Evolutionary conservation across 2,888 invertebrate genomes (phyloP).

Genomic region (Drosophila dives): DNA sequence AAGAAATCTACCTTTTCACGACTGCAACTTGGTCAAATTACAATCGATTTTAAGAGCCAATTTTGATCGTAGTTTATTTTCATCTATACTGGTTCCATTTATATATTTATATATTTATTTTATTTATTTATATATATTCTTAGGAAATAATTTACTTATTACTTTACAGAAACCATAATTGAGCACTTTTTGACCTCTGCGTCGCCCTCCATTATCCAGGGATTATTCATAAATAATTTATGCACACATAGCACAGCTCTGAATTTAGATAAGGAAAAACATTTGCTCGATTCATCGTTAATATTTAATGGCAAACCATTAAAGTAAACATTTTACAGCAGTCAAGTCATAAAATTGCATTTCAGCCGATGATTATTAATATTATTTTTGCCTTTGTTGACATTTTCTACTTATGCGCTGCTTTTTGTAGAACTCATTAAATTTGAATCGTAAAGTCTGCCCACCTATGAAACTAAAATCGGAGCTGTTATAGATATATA

Average conservation of each 20-base stretch:
- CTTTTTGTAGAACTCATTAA: slow-evolving; percentile 34
- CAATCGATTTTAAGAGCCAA: neutral
- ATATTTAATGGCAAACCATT: slow-evolving; percentile 21
- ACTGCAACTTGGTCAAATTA: neutral
- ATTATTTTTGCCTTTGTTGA: slow-evolving; percentile 3
- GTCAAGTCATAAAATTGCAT: slow-evolving; percentile 38
- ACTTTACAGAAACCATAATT: neutral
- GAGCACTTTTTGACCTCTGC: neutral
- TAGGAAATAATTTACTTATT: neutral
- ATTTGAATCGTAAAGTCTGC: slow-evolving; percentile 30
- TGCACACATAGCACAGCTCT: neutral
- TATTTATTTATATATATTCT: neutral
- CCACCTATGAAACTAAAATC: slow-evolving; percentile 8
- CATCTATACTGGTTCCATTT: neutral
- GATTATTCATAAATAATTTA: neutral
- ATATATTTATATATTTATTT: neutral
- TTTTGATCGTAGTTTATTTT: neutral
- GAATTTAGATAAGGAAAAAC: neutral
- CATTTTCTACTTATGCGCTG: neutral
- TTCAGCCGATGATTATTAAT: slow-evolving; percentile 21
- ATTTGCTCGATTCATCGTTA: slow-evolving; percentile 6
- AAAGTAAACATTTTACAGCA: slow-evolving; percentile 2
- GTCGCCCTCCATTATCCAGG: neutral
- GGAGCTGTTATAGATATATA: neutral
- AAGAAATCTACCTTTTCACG: neutral